A percentile compares a stretch with the other conserved stretches of the same genome.
phyloP scores from a whole-genome alignment of 1,140 invertebrate species.

The Drosophila nasuta region DNA sequence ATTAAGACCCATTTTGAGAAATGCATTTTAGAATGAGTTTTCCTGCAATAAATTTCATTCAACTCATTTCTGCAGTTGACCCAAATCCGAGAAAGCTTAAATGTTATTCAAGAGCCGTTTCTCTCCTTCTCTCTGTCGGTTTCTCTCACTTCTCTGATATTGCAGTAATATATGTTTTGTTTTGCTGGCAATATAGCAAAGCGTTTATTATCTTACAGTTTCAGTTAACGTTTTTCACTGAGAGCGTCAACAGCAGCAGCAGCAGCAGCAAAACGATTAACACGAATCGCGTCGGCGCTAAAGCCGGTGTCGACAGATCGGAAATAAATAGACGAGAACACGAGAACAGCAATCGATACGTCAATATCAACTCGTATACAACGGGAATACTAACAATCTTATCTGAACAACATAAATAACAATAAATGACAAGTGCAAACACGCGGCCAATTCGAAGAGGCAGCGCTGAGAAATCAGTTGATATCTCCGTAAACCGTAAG shows the following conservation, averaged over 20 bases:
- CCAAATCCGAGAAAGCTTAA: slow-evolving; percentile 26
- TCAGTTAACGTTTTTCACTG: slow-evolving; percentile 72
- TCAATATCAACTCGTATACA: slow-evolving; percentile 28
- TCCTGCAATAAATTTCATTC: slow-evolving; percentile 37
- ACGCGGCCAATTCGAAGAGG: not conserved
- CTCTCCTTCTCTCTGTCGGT: not conserved
- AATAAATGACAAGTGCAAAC: slow-evolving; percentile 35
- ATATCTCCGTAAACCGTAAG: slow-evolving; percentile 23
- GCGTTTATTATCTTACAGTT: slow-evolving; percentile 70
- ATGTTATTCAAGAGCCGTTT: slow-evolving; percentile 24
- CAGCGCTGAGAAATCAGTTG: slow-evolving; percentile 43
- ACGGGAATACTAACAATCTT: slow-evolving; percentile 46
- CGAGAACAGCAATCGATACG: slow-evolving; percentile 14
- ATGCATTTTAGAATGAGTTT: slow-evolving; percentile 20
- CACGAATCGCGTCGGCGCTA: slow-evolving; percentile 31
- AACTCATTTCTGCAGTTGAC: slow-evolving; percentile 32
- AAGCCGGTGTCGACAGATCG: slow-evolving; percentile 55
- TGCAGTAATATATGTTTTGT: slow-evolving; percentile 18
- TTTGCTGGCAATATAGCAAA: slow-evolving; percentile 49
- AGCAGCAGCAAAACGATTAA: not conserved
- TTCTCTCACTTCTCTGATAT: slow-evolving; percentile 27
- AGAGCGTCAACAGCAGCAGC: slow-evolving; percentile 52
- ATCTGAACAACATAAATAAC: slow-evolving; percentile 70
- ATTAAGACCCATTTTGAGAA: slow-evolving; percentile 35
- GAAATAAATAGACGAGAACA: slow-evolving; percentile 36